Evolutionary conservation across 2,113 vertebrate species (phyloP), one percentile per base, ranked within the genome.

Genomic region (Phoenicopterus ruber): DNA sequence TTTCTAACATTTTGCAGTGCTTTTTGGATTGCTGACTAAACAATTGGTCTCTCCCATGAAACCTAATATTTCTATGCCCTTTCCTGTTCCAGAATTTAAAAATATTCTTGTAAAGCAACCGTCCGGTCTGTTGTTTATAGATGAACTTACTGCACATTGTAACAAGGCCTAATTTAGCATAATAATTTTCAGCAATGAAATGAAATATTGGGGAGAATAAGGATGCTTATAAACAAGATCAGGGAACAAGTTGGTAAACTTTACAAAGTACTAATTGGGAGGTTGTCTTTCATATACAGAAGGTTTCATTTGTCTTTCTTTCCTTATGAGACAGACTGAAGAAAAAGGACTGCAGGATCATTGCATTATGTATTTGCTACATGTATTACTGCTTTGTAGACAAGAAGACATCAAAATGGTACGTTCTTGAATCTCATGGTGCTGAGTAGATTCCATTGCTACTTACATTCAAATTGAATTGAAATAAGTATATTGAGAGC

Each of bases 121-220:
- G 0, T 40, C 9, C 0, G 0, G 20, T 25, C 24, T 21, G 7
- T n/a, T 65, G 7, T 46, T 61, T 61, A 26, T 25, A 63, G 25
- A 34, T n/a, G 6, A 83, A 40, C 2, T 9, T 38, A 17, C 32
- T 38, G 12, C 6, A 46, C 31, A 15, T 42, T 58, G 13, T 40
- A 54, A 49, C 2, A 36, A 54, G 40, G 7, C 8, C 80, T 25
- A 52, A 84, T 86, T 93, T 84, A 62, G 4, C 7, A 26, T 15
- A 61, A 36, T 44, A 83, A 36, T 61, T 73, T 83, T 76, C 10
- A 80, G 4, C 9, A 72, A 69, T 42, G 0, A 65, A 69, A 78
- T 66, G 3, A 61, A 65, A 52, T 55, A 55, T 28, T 26, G 5
- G 6, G 4, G 15, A 69, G 10, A 83, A 63, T 38, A 93, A 58